Percentiles rank a stretch among this genome's conserved stretches.
These are phyloP conservation scores for Netelia inedita DNA, from an alignment of 2,888 invertebrate genomes.

Conservation along the genomic window DNA sequence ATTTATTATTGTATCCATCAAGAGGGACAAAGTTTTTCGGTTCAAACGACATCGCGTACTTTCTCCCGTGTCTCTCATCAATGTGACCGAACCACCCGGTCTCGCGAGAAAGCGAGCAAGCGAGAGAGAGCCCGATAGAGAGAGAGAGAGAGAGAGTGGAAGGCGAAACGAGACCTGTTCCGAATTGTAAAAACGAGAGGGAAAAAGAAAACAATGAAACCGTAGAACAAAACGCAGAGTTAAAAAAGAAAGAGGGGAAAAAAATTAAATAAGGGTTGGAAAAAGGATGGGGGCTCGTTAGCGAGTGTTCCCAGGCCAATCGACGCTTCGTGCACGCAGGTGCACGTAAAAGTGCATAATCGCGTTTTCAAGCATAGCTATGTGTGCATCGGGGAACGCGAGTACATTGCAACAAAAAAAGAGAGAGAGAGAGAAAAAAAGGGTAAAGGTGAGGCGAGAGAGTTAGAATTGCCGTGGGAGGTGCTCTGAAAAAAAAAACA, in stretches of 20 bases:
- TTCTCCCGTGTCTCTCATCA: not conserved
- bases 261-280: slow-evolving; percentile 28
- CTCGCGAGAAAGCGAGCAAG: not conserved
- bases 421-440: not conserved
- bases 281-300: slow-evolving; percentile 46
- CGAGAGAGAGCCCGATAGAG: not conserved
- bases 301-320: slow-evolving; percentile 10
- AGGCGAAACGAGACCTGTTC: slow-evolving; percentile 12
- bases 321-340: not conserved
- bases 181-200: not conserved
- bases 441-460: slow-evolving; percentile 23
- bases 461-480: slow-evolving; percentile 3
- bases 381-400: not conserved
- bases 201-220: not conserved
- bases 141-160: not conserved
- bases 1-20: slow-evolving; percentile 54
- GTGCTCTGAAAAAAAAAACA: slow-evolving; percentile 1
- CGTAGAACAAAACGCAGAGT: slow-evolving; percentile 5
- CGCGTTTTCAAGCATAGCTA: not conserved
- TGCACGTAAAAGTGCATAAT: slow-evolving; percentile 6
- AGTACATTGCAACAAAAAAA: not conserved
- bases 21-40: slow-evolving; percentile 35
- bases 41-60: not conserved
- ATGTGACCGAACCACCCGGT: not conserved
- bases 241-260: slow-evolving; percentile 18